Base-by-base conservation (phyloP, 2,113 vertebrate genomes). In the Engystomops pustulosus region DNA sequence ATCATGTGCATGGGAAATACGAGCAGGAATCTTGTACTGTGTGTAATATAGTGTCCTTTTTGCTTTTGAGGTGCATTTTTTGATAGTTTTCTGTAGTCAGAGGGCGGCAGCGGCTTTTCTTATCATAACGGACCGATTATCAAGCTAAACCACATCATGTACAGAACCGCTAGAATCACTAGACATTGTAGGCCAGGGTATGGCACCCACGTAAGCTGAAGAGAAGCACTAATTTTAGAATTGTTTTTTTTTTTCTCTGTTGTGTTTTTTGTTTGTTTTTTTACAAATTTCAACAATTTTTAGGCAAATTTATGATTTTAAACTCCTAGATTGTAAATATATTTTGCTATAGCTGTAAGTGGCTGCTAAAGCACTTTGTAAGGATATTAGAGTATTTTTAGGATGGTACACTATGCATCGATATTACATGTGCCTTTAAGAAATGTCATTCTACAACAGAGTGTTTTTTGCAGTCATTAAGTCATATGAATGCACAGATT, bases 191-290 rank as follows among this genome's bases (percentile, higher is more conserved):
- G 94, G 92, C 92, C 94, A 93, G 93, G 91, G 93, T 87, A 95
- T 91, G 93, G 92, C 94, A 96, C 92, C 94, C 93, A 95, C 87
- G 94, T 94, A 95, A 96, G 93, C 92, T 95, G 92, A 96, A 95
- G 95, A 85, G 93, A 94, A 94, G 96, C 97, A 98, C 97, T 97
- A 96, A 96, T 96, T 96, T 95, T 96, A 94, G 93, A 95, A 95
- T n/a, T 94, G 90, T 94, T 94, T 91, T 90, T 89, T 68, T 93
- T 89, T 84, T 93, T 79, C 14, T 62, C 27, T 74, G 30, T 84
- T 78, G 12, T 67, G 2, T 55, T 55, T n/a, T 6, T 55, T 55
- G 17, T 74, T 74, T 58, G n/a, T 34, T 83, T 79, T 85, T 85
- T 79, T 79, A 79, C 47, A 85, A 68, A 78, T 79, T 58, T 92